phyloP scores from a whole-genome alignment of 2,888 invertebrate species.

The Tigriopus californicus region DNA sequence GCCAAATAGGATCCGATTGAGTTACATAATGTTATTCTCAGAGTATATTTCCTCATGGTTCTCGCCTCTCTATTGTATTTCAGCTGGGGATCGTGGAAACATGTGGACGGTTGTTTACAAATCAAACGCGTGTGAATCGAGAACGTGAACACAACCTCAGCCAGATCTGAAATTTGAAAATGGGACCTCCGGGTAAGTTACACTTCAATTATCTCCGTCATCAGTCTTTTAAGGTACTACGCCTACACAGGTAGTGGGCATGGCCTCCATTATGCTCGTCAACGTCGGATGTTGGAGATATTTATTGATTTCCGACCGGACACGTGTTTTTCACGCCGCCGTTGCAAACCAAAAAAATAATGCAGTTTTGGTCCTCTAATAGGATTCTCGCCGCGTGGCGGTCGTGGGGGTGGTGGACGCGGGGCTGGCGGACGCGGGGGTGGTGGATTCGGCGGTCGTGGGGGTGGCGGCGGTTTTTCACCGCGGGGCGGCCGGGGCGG shows the following conservation, averaged over 20 bases:
- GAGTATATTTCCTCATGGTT: too few species aligned
- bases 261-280: background rate
- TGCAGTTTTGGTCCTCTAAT: too few species aligned
- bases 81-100: too few species aligned
- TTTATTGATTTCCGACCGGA: background rate
- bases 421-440: conserved; percentile 16
- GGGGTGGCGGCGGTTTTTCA: conserved; percentile 21
- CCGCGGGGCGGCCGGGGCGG: conserved; percentile 18
- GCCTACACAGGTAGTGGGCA: too few species aligned
- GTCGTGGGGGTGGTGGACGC: conserved; percentile 18
- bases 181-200: background rate
- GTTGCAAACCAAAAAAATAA: too few species aligned
- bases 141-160: too few species aligned
- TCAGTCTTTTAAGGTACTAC: too few species aligned
- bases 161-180: conserved; percentile 19
- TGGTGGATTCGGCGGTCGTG: conserved; percentile 16
- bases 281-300: background rate
- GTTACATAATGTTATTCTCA: too few species aligned
- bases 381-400: conserved; percentile 19
- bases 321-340: background rate
- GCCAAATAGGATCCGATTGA: too few species aligned
- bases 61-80: too few species aligned
- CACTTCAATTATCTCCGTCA: background rate
- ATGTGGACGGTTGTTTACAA: too few species aligned
- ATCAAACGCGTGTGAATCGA: too few species aligned